These are phyloP conservation scores for Nyctereutes procyonoides DNA, from an alignment of 2,113 vertebrate species.

Conservation along the genomic window DNA sequence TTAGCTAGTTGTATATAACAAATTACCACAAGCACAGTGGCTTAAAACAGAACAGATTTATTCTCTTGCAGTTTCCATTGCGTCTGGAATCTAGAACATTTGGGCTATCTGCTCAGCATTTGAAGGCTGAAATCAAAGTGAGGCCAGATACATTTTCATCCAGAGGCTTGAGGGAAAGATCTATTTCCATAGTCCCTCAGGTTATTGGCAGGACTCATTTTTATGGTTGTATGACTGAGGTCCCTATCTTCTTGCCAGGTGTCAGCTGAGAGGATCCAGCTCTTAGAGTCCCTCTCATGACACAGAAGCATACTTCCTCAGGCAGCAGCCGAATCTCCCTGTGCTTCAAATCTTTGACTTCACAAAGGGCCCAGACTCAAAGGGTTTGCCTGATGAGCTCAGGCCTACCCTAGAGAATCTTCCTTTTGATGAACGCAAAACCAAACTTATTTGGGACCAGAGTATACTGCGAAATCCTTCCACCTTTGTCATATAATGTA, in stretches of 20 bases:
- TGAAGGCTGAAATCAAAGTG: not conserved
- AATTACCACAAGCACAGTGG: not conserved
- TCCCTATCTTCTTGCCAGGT: not conserved
- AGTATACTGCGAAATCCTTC: not conserved
- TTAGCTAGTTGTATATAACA: not conserved
- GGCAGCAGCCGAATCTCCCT: not conserved
- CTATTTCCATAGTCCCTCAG: not conserved
- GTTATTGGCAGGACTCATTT: not conserved
- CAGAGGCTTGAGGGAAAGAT: not conserved
- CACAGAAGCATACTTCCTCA: not conserved
- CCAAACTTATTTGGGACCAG: not conserved
- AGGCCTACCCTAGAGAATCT: not conserved
- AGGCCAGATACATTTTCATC: not conserved
- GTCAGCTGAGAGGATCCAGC: too few relatives aligned
- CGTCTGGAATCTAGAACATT: not conserved
- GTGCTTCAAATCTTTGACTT: not conserved
- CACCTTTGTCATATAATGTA: accelerated
- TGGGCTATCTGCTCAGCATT: not conserved
- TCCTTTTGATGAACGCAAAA: not conserved
- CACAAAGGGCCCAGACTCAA: not conserved
- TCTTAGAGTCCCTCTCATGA: not conserved
- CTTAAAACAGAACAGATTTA: not conserved
- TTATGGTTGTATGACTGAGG: not conserved
- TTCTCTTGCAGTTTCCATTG: not conserved
- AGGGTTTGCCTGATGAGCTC: not conserved